Evolutionary conservation across 1,140 invertebrate genomes (phyloP), one percentile per base, ranked within the genome.

Genomic region (Harpegnathos saltator): DNA sequence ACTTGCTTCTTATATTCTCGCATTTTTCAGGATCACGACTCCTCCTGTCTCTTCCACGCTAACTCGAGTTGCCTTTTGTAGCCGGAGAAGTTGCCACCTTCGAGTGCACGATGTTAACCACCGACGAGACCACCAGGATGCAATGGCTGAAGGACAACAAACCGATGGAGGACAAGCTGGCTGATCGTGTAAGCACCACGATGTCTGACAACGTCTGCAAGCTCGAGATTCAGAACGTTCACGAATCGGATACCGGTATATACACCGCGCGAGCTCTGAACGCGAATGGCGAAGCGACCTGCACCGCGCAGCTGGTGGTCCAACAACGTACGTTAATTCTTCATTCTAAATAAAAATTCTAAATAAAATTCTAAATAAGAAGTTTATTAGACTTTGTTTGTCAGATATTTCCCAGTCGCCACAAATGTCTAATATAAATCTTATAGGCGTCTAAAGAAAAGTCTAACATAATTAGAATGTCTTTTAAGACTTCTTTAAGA

Each of bases 251-350:
- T 94, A 96, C 96, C 1, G 99, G 98, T 17, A 95, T 98, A 24
- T 99, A 99, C 91, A 98, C 98, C 0, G 98, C 98, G 66, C 95
- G 97, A 52, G 98, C 98, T n/a, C 96, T 96, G 59, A 98, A 98
- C 91, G 94, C 95, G 0, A 96, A 97, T 48, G 97, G 98, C 48
- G 97, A 97, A 88, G 96, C 97, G 9, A 96, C 96, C 69, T 98
- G 97, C 91, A 98, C 97, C 52, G 97, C 97, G 61, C 97, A 98
- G 91, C 95, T 98, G 69, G 95, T 97, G 72, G 97, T 98, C 62
- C 96, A 98, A 91, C 95, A 97, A 95, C 93, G 97, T 98, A 95
- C 96, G 96, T 95, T 87, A 52, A 19, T 71, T 50, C 7, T 7
- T 3, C 4, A 11, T 7, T n/a, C n/a, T 33, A 33, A 33, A 33